phyloP scores from a whole-genome alignment of 1,140 invertebrate genomes.

The Euwallacea fornicatus region DNA sequence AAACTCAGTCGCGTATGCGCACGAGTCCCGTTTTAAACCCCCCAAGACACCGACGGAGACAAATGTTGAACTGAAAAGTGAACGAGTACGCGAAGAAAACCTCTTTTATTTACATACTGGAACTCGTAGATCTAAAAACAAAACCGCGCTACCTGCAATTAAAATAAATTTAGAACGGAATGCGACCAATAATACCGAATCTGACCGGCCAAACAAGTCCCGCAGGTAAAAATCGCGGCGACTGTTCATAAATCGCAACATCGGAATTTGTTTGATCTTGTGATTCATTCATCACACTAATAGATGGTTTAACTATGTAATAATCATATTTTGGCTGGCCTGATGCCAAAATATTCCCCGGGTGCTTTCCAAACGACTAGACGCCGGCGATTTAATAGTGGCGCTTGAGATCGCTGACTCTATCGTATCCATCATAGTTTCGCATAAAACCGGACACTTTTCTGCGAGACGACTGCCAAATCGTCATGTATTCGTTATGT shows the following conservation, averaged over 20 bases:
- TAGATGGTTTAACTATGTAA: conserved; percentile 12
- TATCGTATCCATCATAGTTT: too few species aligned
- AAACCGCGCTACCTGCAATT: not conserved
- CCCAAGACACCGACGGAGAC: too few species aligned
- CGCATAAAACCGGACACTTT: too few species aligned
- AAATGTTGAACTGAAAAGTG: too few species aligned
- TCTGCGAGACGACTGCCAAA: too few species aligned
- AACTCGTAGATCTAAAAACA: too few species aligned
- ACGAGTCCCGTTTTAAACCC: too few species aligned
- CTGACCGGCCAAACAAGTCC: not conserved
- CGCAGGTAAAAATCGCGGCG: not conserved
- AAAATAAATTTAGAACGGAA: not conserved
- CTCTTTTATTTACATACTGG: too few species aligned
- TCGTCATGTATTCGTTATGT: too few species aligned
- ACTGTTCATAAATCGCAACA: conserved; percentile 3
- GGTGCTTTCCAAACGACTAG: conserved; percentile 2
- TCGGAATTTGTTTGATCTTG: conserved; percentile 9
- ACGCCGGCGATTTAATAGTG: conserved; percentile 4
- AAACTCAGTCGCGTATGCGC: too few species aligned
- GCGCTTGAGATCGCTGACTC: not conserved
- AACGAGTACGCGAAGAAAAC: too few species aligned
- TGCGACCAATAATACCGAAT: not conserved
- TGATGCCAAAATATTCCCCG: conserved; percentile 2
- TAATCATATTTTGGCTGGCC: conserved; percentile 14
- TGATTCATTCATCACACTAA: conserved; percentile 7